phyloP scores from a whole-genome alignment of 1,140 invertebrate species.

The Leptinotarsa undecemlineata region DNA sequence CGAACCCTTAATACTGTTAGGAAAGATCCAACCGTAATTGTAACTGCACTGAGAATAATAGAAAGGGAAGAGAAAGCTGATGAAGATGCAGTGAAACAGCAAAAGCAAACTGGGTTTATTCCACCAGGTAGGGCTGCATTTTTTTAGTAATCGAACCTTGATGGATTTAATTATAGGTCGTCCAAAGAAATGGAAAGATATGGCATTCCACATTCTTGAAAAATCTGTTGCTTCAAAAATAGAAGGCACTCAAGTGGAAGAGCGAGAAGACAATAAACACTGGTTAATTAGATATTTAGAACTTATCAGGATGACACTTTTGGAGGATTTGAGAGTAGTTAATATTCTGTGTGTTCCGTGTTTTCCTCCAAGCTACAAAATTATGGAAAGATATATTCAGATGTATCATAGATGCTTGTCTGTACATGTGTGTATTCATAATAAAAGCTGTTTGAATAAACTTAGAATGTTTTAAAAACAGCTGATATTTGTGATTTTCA shows the following conservation, averaged over 20 bases:
- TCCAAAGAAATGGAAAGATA: constrained; percentile 90
- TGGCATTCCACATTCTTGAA: constrained; percentile 83
- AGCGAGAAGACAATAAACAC: constrained; percentile 88
- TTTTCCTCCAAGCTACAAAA: constrained; percentile 95
- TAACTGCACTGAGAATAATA: constrained; percentile 94
- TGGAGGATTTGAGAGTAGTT: constrained; percentile 91
- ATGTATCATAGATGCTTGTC: constrained; percentile 94
- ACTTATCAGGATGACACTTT: constrained; percentile 81
- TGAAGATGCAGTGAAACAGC: constrained; percentile 75
- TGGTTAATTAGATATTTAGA: constrained; percentile 83
- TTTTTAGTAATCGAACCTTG: not conserved
- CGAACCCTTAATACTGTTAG: constrained; percentile 91
- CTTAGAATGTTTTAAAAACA: not conserved
- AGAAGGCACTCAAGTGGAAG: constrained; percentile 91
- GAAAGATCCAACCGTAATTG: constrained; percentile 94
- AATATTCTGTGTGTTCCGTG: constrained; percentile 91
- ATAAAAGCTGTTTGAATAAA: not conserved
- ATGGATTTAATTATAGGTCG: constrained; percentile 61
- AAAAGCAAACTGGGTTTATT: constrained; percentile 84
- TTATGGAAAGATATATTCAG: constrained; percentile 85
- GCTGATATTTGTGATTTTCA: constrained; percentile 49
- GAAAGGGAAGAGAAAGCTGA: constrained; percentile 95
- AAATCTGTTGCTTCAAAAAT: constrained; percentile 82
- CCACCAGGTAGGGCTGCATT: constrained; percentile 62
- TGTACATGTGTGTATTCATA: constrained; percentile 70